Base-by-base conservation (phyloP, 2,888 invertebrate genomes). In the Ormyrus pomaceus region DNA sequence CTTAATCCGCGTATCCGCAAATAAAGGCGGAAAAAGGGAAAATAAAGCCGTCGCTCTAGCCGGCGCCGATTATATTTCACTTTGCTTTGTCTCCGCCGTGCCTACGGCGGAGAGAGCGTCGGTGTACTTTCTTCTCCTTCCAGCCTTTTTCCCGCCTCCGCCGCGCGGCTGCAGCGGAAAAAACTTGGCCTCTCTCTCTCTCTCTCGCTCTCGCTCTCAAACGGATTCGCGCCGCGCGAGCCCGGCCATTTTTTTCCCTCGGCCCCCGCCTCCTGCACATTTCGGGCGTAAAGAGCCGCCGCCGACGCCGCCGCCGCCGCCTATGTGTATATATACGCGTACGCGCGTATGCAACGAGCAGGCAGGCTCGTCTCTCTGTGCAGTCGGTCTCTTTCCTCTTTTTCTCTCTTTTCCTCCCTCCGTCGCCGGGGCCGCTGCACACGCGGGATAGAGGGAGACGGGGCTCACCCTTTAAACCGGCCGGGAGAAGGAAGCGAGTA, bases 1-100 rank as follows among this genome's bases (percentile, higher is more conserved):
- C 83, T 85, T 86, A 87, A 86, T 86, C 85, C 86, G 19, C 77
- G 61, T 50, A 80, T 83, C 84, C 84, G 82, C 79, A 85, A 86
- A 85, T 80, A 73, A 77, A 80, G 72, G 61, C 64, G 66, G 48
- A 71, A 76, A 80, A 66, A 34, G 34, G 59, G 71, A 80, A 66
- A 61, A 80, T 75, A 76, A 76, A 80, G 76, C 69, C 66, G 62
- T 68, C 86, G 83, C 85, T 84, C 34, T 34, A 19, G 34, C 34
- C 34, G 34, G 34, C 83, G 83, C 81, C 85, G 84, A 85, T 85
- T 80, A 77, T 80, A 73, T 77, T 73, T 69, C 73, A 51, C 76
- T 75, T 56, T 58, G 72, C 62, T 68, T 55, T 69, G 7, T 53
- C 48, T 58, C 48, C 8, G 10, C 48, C 19, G 10, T 7, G 5